Evolutionary conservation across 2,888 invertebrate genomes (phyloP), one percentile per base, ranked within the genome.

Genomic region (Rutpela maculata): DNA sequence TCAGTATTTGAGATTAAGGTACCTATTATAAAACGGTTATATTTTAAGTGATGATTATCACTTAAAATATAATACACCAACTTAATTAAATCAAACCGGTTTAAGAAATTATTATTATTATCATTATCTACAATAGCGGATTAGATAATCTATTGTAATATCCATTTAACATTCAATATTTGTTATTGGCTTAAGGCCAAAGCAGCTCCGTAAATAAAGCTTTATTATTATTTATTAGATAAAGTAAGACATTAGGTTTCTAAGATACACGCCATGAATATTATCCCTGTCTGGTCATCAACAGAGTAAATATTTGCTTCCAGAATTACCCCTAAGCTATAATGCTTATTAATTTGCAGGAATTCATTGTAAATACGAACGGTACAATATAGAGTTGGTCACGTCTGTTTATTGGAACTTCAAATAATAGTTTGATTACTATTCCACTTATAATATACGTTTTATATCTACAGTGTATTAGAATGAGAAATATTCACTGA

Each of bases 221-320:
- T 67, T 69, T 72, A 75, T 76, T 72, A 75, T 77, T 79, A 77
- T 79, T 77, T 79, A 77, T 77, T 73, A 75, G 75, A 62, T 74
- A 76, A 76, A 75, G 66, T 74, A 77, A 71, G 77, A 75, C 69
- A 68, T 79, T 68, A 63, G 65, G 71, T 75, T 74, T 67, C 70
- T 63, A 75, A 78, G 73, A 73, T 72, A 50, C 70, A 65, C 57
- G 78, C 38, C 65, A 38, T 43, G 65, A 65, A 63, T 65, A 73
- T 62, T 60, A 67, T 55, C 57, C 60, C 35, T 72, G 67, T 67
- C 68, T 70, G 77, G 74, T 70, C 74, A 74, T 65, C 67, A 66
- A 68, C 38, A 74, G 3, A 38, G 60, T 66, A 74, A 77, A 77
- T 77, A 74, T 77, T 77, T 77, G 65, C 18, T 31, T 57, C 26